phyloP scores from a whole-genome alignment of 2,888 invertebrate species.

The Ophion ventricosus region DNA sequence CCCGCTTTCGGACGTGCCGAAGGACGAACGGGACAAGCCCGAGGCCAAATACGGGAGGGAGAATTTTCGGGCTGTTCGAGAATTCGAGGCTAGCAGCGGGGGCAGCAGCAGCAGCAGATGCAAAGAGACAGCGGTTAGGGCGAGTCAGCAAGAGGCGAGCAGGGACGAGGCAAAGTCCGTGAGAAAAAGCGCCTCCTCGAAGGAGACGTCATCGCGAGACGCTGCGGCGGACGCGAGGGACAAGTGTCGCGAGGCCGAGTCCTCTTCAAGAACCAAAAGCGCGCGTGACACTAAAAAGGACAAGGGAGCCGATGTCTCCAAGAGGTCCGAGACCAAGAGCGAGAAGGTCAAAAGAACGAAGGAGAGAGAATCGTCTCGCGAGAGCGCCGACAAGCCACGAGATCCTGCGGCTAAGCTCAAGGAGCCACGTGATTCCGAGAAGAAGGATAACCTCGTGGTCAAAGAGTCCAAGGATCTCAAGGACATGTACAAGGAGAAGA shows the following conservation, averaged over 20 bases:
- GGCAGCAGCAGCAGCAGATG: constrained; percentile 48
- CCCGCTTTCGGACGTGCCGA: constrained; percentile 72
- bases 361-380: constrained; percentile 53
- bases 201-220: constrained; percentile 79
- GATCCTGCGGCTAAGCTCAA: constrained; percentile 62
- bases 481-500: constrained; percentile 82
- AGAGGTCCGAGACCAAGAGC: constrained; percentile 12
- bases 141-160: constrained; percentile 3
- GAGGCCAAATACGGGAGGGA: constrained; percentile 76
- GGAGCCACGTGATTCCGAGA: constrained; percentile 73
- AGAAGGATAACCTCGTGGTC: constrained; percentile 74
- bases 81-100: constrained; percentile 72
- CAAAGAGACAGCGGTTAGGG: constrained; percentile 68
- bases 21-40: constrained; percentile 78
- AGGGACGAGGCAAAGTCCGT: constrained; percentile 55
- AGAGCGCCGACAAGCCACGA: constrained; percentile 61
- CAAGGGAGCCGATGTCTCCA: constrained; percentile 45
- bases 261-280: constrained; percentile 70
- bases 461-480: constrained; percentile 79
- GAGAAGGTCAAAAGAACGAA: constrained; percentile 51
- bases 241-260: constrained; percentile 72
- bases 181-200: constrained; percentile 73
- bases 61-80: constrained; percentile 77
- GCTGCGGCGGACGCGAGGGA: constrained; percentile 73
- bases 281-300: constrained; percentile 70